Conservation (phyloP, 2,113 vertebrate species). For the Stictonetta naevosa region DNA sequence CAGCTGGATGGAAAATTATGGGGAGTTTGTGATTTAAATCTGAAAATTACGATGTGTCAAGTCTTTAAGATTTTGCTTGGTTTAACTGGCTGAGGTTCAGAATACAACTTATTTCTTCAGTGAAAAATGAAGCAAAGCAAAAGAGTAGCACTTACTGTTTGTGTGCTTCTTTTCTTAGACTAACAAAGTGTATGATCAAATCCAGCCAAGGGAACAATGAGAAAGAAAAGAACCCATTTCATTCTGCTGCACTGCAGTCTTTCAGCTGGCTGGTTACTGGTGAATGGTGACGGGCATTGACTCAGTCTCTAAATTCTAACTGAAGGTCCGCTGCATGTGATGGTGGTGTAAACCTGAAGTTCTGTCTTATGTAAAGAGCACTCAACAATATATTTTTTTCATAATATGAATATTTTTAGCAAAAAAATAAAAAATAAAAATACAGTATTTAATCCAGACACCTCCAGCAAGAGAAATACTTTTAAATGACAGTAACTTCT, state of each 20-base stretch:
- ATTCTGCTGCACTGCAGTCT: too few relatives aligned
- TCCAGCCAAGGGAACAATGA: background rate
- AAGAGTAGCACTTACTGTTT: background rate
- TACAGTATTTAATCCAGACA: background rate
- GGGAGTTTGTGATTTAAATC: background rate
- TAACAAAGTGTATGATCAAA: background rate
- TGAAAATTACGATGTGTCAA: background rate
- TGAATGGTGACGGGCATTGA: background rate
- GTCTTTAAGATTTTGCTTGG: background rate
- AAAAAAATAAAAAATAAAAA: background rate
- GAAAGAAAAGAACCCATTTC: background rate
- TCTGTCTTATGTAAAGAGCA: background rate
- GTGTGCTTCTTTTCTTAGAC: background rate
- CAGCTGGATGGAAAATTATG: background rate
- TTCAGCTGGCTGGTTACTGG: background rate
- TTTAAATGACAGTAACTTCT: background rate
- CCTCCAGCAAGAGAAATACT: background rate
- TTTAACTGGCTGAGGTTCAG: background rate
- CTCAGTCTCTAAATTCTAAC: background rate
- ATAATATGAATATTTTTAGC: background rate
- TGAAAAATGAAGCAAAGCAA: background rate
- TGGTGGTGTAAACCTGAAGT: background rate
- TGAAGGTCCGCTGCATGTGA: background rate
- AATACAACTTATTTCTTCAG: background rate
- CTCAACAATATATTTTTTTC: background rate